Conservation (phyloP, 2,113 vertebrate genomes). For the Spea bombifrons region DNA sequence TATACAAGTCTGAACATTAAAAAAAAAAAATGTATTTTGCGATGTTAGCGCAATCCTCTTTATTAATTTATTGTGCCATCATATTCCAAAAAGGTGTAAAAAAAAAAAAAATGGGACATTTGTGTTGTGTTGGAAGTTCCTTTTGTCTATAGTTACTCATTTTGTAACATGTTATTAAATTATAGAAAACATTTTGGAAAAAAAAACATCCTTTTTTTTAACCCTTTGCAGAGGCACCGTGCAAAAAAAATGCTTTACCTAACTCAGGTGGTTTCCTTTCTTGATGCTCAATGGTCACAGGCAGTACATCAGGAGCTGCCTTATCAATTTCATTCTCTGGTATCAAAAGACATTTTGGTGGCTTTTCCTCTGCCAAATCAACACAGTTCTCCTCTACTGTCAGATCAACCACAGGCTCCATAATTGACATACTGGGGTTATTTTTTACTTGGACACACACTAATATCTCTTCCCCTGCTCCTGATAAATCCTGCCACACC, state of each 20-base stretch:
- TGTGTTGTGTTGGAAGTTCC: no score
- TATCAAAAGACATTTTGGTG: background rate
- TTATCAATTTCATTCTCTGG: background rate
- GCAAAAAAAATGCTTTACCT: background rate
- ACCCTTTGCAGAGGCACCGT: no score
- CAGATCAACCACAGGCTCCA: slow-evolving; percentile 1
- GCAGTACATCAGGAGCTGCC: background rate
- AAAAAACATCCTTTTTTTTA: no score
- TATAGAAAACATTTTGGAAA: no score
- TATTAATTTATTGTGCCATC: no score
- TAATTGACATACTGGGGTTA: background rate
- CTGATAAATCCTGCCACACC: background rate
- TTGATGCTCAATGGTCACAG: slow-evolving; percentile 3
- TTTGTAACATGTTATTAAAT: no score
- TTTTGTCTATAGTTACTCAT: no score
- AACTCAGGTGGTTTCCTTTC: background rate
- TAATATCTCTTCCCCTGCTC: background rate
- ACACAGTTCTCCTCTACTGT: background rate
- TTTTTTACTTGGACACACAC: background rate
- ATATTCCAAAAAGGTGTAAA: no score
- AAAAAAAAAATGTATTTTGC: no score
- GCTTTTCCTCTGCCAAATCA: background rate
- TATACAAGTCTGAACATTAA: no score
- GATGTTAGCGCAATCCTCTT: no score
- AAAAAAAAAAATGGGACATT: no score